phyloP scores from a whole-genome alignment of 2,888 invertebrate genomes.

The Leucania comma region DNA sequence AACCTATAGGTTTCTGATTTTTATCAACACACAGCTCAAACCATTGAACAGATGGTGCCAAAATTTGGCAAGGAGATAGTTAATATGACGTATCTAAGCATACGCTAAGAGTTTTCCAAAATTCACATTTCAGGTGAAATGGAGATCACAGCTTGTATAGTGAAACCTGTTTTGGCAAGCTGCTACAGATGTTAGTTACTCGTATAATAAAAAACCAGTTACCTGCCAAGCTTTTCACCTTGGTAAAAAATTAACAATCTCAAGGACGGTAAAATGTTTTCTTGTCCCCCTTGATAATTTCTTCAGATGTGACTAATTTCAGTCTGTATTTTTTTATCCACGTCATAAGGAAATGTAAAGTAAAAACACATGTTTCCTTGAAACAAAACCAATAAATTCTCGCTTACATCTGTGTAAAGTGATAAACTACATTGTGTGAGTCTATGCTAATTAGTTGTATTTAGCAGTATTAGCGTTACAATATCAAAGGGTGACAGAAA shows the following conservation, averaged over 20 bases:
- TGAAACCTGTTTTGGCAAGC: too few species aligned
- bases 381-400: slow-evolving; percentile 17
- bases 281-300: neutral
- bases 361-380: slow-evolving; percentile 35
- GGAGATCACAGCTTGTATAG: too few species aligned
- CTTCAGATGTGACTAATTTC: slow-evolving; percentile 29
- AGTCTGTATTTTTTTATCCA: neutral
- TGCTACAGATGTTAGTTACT: too few species aligned
- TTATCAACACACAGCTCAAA: too few species aligned
- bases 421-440: slow-evolving; percentile 27
- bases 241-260: neutral
- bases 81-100: too few species aligned
- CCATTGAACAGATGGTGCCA: too few species aligned
- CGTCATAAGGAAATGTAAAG: slow-evolving; percentile 30
- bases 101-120: too few species aligned
- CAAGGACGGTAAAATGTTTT: neutral
- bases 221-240: neutral
- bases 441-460: slow-evolving; percentile 46
- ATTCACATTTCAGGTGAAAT: too few species aligned
- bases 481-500: slow-evolving; percentile 33
- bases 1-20: too few species aligned
- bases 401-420: slow-evolving; percentile 32
- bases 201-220: neutral
- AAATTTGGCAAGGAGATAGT: too few species aligned
- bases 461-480: slow-evolving; percentile 35